Conservation (phyloP, 2,888 invertebrate species). For the Tachina fera region DNA sequence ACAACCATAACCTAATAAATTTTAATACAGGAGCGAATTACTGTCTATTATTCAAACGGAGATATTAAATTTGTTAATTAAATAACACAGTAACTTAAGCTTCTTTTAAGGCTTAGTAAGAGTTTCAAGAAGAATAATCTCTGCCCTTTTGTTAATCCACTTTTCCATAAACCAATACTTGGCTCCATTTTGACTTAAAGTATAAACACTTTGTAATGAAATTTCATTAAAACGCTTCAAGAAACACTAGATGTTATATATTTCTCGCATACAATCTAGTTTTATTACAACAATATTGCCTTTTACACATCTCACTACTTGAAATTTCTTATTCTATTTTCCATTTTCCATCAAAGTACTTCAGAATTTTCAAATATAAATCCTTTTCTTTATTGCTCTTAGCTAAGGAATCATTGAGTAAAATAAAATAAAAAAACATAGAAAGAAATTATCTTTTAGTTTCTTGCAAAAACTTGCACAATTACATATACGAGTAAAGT, state of each 20-base stretch:
- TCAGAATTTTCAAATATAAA: slow-evolving; percentile 43
- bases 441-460: background rate
- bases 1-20: too few species aligned
- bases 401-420: slow-evolving; percentile 5
- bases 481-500: background rate
- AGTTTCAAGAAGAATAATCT: too few species aligned
- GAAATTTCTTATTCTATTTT: background rate
- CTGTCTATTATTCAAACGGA: too few species aligned
- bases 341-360: slow-evolving; percentile 17
- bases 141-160: too few species aligned
- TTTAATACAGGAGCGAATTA: too few species aligned
- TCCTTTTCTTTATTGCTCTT: slow-evolving; percentile 9
- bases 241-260: background rate
- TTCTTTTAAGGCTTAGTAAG: too few species aligned
- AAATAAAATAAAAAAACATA: slow-evolving; percentile 35
- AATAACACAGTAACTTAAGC: too few species aligned
- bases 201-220: too few species aligned
- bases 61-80: too few species aligned
- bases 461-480: background rate
- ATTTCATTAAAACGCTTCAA: too few species aligned
- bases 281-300: background rate
- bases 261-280: background rate
- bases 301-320: slow-evolving; percentile 7
- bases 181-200: too few species aligned
- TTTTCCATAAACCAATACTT: too few species aligned